These are phyloP conservation scores for Manis javanica DNA, from an alignment of 2,797 vertebrate species.

Conservation along the genomic window DNA sequence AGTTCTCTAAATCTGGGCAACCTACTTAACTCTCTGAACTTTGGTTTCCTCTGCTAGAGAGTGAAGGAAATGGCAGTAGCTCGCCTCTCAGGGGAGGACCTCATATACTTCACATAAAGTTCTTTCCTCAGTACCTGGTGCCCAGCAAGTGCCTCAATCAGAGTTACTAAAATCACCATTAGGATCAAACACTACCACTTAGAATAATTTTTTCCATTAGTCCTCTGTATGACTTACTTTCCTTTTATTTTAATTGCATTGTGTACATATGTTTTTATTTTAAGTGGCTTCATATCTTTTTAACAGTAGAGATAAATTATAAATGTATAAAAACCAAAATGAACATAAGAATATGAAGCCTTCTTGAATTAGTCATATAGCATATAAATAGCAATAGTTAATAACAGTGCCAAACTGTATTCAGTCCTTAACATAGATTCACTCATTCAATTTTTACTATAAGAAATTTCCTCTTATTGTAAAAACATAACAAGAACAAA, in stretches of 20 bases:
- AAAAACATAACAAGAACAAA: conserved; percentile 30
- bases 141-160: not conserved
- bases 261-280: not conserved
- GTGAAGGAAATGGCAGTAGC: not conserved
- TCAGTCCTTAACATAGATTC: not conserved
- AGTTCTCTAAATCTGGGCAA: conserved; percentile 42
- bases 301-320: not conserved
- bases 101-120: not conserved
- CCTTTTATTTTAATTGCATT: not conserved
- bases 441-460: not conserved
- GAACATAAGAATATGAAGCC: not conserved
- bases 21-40: not conserved
- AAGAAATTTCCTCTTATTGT: not conserved
- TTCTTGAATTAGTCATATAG: not conserved
- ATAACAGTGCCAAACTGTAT: not conserved
- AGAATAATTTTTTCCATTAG: not conserved
- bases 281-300: not conserved
- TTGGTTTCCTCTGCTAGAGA: not conserved
- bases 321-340: conserved; percentile 41
- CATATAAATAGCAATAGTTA: not conserved
- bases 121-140: not conserved
- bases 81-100: not conserved
- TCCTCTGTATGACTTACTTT: not conserved
- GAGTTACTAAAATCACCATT: not conserved
- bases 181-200: not conserved